These are phyloP conservation scores for Oncorhynchus masou DNA, from an alignment of 2,113 vertebrate genomes.

Conservation along the genomic window DNA sequence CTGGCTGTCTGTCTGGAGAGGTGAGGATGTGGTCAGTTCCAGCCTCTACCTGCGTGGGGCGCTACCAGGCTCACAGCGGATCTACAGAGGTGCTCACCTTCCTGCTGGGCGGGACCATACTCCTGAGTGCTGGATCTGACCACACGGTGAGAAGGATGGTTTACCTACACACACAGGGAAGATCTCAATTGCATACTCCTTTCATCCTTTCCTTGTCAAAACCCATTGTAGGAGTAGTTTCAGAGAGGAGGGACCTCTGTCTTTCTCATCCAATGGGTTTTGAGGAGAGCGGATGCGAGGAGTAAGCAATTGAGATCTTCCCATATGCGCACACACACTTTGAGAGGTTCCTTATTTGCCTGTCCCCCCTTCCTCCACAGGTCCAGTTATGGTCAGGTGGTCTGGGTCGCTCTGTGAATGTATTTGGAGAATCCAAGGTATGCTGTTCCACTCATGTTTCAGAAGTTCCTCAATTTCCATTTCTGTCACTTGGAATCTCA, in stretches of 20 bases:
- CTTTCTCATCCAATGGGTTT: too few relatives aligned
- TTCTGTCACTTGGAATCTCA: background rate
- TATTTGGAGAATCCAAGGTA: constrained; percentile 59
- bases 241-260: too few relatives aligned
- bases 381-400: constrained; percentile 84
- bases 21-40: constrained; percentile 82
- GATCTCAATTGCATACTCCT: too few relatives aligned
- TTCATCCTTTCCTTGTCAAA: too few relatives aligned
- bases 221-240: too few relatives aligned
- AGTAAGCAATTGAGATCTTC: too few relatives aligned
- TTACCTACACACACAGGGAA: background rate
- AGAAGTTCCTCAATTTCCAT: background rate
- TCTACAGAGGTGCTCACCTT: constrained; percentile 68
- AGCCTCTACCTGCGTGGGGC: constrained; percentile 69
- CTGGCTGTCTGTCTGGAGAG: constrained; percentile 70
- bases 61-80: constrained; percentile 78
- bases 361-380: constrained; percentile 54
- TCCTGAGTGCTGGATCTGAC: constrained; percentile 81
- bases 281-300: too few relatives aligned
- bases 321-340: background rate
- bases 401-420: constrained; percentile 68
- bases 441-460: constrained; percentile 1
- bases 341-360: background rate
- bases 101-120: constrained; percentile 66
- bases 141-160: constrained; percentile 67